Percentiles rank a stretch among this genome's conserved stretches.
These are phyloP conservation scores for Leptosomus discolor DNA, from an alignment of 2,113 vertebrate genomes.

Conservation along the genomic window DNA sequence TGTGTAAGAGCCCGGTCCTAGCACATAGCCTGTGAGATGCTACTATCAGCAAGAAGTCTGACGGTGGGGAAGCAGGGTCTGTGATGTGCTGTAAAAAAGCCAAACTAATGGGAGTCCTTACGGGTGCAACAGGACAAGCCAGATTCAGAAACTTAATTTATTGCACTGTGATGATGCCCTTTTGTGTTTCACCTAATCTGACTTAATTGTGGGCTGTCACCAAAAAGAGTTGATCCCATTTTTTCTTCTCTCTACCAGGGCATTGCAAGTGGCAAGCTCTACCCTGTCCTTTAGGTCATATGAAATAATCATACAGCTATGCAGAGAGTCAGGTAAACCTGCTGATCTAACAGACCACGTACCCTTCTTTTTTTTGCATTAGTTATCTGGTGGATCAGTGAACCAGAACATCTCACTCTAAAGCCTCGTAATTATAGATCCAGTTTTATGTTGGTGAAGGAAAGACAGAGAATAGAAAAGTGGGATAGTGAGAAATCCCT, in stretches of 20 bases:
- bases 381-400: not conserved
- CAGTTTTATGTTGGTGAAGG: not conserved
- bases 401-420: not conserved
- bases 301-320: not conserved
- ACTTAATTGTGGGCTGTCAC: not conserved
- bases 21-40: not conserved
- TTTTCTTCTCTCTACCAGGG: not conserved
- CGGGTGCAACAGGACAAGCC: not conserved
- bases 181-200: not conserved
- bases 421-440: not conserved
- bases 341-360: not conserved
- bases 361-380: not conserved
- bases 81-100: not conserved
- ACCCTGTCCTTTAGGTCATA: not conserved
- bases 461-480: not conserved
- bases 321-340: not conserved
- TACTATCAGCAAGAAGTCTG: not conserved
- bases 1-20: not conserved
- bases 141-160: not conserved
- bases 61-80: not conserved
- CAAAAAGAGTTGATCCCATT: not conserved
- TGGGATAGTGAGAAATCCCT: not conserved
- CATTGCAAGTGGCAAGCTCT: not conserved
- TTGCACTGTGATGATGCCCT: not conserved
- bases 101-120: not conserved